Base-by-base conservation (phyloP, 2,797 vertebrate genomes). In the Alauda arvensis region DNA sequence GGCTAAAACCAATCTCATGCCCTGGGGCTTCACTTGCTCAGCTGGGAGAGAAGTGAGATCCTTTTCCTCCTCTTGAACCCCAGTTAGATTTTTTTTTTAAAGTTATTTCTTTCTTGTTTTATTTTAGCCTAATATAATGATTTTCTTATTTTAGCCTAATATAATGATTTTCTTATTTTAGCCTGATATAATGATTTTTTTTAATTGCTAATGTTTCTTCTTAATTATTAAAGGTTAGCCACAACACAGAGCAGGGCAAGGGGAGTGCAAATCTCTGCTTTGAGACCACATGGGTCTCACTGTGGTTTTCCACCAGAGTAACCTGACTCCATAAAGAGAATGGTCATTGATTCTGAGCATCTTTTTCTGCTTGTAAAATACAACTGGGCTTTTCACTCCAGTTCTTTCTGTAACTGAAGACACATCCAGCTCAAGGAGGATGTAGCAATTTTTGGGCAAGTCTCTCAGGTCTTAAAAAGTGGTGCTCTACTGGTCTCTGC, bases 271-370 rank as follows among this genome's bases (percentile, higher is more conserved):
- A 24, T 51, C 25, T 18, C 37, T 29, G 37, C 49, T 39, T 37
- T 53, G 24, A 63, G 60, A 57, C 19, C 55, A 25, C 23, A 6
- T 0, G 2, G 10, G 9, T 17, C 18, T 66, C 10, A 31, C 7
- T 1, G 14, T 4, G 26, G 18, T 67, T 61, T 31, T 11, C 19
- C 25, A 51, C 1, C 37, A 37, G 4, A 34, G 23, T 12, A 46
- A 72, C 18, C 5, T 46, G 4, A 61, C 3, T 45, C 17, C 34
- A 11, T 5, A 17, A 25, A 52, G 31, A 28, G 2, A n/a, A 20
- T 0, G 5, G 26, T 4, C 10, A 16, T 2, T 29, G 9, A 11
- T 48, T 34, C n/a, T 23, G 8, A 70, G 4, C 7, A 8, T 4
- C 29, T 16, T 21, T 53, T 70, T 40, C 55, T 56, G 59, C 7